Percentiles rank a stretch among this genome's conserved stretches.
Conservation (phyloP, 2,113 vertebrate species). For the Calidris pugnax region DNA sequence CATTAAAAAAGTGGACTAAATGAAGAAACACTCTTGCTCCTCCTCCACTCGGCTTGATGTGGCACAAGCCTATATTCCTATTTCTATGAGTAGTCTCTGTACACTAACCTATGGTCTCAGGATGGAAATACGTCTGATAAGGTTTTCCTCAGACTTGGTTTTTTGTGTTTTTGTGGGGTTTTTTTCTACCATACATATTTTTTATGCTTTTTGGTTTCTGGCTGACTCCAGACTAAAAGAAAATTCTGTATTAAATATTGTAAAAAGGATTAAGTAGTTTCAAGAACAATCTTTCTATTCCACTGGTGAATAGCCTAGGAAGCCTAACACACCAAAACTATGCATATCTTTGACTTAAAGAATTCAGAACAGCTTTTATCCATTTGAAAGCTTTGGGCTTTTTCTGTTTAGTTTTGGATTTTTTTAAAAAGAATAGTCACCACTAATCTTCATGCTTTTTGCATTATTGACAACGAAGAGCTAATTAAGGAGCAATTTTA, state of each 20-base stretch:
- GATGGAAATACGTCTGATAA: not conserved
- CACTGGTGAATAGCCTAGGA: not conserved
- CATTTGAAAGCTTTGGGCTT: not conserved
- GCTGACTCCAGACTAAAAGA: not conserved
- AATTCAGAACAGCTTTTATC: not conserved
- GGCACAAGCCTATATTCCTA: not conserved
- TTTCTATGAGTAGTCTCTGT: not conserved
- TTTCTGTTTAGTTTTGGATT: accelerated
- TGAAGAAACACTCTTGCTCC: not conserved
- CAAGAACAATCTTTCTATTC: not conserved
- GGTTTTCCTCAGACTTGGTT: not conserved
- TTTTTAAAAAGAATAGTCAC: not conserved
- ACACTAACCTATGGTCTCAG: not conserved
- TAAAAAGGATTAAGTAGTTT: not conserved
- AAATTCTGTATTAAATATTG: not conserved
- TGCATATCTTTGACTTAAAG: not conserved
- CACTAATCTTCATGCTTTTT: not conserved
- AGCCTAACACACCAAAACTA: not conserved
- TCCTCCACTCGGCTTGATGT: not conserved
- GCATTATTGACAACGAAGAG: not conserved
- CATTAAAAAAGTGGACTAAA: not conserved
- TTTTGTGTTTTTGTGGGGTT: not conserved
- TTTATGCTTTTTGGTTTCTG: not conserved
- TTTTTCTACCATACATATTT: not conserved
- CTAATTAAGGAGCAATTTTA: not conserved